Evolutionary conservation across 2,113 vertebrate genomes (phyloP).

Genomic region (Aleadryas rufinucha): DNA sequence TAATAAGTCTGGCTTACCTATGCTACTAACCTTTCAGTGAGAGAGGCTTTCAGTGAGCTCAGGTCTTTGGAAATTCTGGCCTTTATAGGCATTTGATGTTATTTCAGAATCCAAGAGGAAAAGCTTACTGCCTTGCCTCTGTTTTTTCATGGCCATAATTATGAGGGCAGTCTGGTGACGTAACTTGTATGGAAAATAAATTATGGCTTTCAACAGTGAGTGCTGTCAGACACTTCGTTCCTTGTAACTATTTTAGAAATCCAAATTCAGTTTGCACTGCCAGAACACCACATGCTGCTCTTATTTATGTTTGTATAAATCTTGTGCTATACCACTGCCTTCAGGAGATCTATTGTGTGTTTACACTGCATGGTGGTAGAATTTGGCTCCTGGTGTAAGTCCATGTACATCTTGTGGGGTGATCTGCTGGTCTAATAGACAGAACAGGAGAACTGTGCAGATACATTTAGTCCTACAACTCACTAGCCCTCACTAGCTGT

Average conservation of each 20-base stretch:
- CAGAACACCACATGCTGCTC: background rate
- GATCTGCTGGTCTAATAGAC: background rate
- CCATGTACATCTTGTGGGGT: background rate
- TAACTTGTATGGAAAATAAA: conserved; percentile 49
- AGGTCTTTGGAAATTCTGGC: conserved; percentile 33
- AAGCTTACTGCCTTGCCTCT: conserved; percentile 41
- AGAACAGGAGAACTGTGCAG: background rate
- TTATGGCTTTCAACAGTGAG: conserved; percentile 23
- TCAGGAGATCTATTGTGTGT: background rate
- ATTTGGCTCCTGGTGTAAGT: fast-evolving
- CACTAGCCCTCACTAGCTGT: background rate
- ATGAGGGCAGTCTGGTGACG: conserved; percentile 36
- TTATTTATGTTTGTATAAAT: background rate
- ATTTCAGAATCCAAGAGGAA: conserved; percentile 51
- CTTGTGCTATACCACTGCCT: background rate
- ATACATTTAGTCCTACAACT: background rate
- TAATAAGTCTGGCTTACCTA: background rate
- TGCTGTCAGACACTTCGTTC: background rate
- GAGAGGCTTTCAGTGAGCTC: conserved; percentile 7
- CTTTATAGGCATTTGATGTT: conserved; percentile 17
- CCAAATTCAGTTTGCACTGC: background rate
- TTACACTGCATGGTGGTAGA: background rate
- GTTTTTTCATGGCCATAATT: conserved; percentile 49
- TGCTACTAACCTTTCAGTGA: background rate
- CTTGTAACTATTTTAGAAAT: conserved; percentile 44